Evolutionary conservation across 2,888 invertebrate genomes (phyloP), one percentile per base, ranked within the genome.

Genomic region (Nomada flava): DNA sequence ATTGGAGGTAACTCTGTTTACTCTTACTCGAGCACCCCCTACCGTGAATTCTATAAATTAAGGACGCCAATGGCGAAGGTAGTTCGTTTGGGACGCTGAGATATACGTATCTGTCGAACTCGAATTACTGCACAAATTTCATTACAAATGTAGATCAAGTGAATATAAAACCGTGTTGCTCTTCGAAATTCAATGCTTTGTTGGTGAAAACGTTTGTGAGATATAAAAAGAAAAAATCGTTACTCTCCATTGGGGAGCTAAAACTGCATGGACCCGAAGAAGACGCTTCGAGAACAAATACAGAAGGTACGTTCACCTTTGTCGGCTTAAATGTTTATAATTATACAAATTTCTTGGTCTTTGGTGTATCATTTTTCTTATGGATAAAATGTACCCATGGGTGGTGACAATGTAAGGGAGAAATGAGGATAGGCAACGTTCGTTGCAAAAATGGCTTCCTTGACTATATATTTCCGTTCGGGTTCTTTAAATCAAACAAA

Each of bases 271-370:
- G 47, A 71, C 65, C 44, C 57, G 26, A 29, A 68, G 80, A 65
- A 71, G 80, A 80, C 80, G 80, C 80, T 79, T 72, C 72, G 44
- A 79, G 80, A 68, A 80, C 67, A 62, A 79, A 57, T 52, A 44
- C 50, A 44, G 18, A 80, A 80, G 79, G 80, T 80, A 79, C 72
- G 72, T 79, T 80, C 79, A 79, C 67, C 72, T 79, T 68, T 63
- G 72, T 79, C 52, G 55, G 63, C 63, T 52, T 72, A 63, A 80
- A 72, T 63, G 29, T 79, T 72, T 72, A 79, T 79, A 71, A 79
- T 71, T 71, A 18, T 53, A 47, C 36, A 62, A 62, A 62, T 62
- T 79, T 55, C 2, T 13, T 18, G 44, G 53, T 67, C 70, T 20
- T 50, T 7, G 2, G 15, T 36, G 9, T 11, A n/a, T n/a, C 57